A percentile compares a stretch with the other conserved stretches of the same genome.
Conservation (phyloP, 2,113 vertebrate genomes). For the Saimiri boliviensis region DNA sequence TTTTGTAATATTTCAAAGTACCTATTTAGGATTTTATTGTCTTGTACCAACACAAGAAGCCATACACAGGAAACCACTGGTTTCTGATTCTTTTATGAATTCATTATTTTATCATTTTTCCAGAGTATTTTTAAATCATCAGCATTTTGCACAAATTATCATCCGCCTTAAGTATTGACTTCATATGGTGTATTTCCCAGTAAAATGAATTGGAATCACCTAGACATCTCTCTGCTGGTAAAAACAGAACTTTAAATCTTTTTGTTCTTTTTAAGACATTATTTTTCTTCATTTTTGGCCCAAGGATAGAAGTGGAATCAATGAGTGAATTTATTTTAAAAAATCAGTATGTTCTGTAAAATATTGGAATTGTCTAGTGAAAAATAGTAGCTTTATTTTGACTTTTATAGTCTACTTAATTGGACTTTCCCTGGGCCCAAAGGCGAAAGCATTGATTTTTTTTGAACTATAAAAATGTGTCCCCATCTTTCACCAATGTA, state of each 20-base stretch:
- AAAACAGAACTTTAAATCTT: conserved; percentile 45
- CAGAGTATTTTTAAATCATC: conserved; percentile 21
- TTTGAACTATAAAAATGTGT: conserved; percentile 54
- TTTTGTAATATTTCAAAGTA: neutral
- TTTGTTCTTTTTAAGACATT: conserved; percentile 25
- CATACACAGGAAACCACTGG: neutral
- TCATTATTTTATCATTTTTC: neutral
- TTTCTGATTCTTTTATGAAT: conserved; percentile 11
- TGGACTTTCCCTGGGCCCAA: conserved; percentile 37
- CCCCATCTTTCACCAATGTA: conserved; percentile 37
- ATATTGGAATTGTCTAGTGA: conserved; percentile 42
- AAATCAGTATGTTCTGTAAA: conserved; percentile 53
- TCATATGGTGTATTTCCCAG: neutral
- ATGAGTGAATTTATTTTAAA: conserved; percentile 53
- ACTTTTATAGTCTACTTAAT: conserved; percentile 62
- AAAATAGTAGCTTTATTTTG: conserved; percentile 64
- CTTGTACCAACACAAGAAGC: neutral
- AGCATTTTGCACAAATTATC: neutral
- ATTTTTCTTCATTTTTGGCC: conserved; percentile 49
- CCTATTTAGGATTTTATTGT: neutral
- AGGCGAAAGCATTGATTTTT: conserved; percentile 69
- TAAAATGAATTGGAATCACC: conserved; percentile 46
- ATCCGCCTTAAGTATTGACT: conserved; percentile 28
- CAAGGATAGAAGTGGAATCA: conserved; percentile 38
- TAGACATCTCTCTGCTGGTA: conserved; percentile 13